A percentile compares a stretch with the other conserved stretches of the same genome.
phyloP scores from a whole-genome alignment of 2,113 vertebrate species.

The Oryzias melastigma region DNA sequence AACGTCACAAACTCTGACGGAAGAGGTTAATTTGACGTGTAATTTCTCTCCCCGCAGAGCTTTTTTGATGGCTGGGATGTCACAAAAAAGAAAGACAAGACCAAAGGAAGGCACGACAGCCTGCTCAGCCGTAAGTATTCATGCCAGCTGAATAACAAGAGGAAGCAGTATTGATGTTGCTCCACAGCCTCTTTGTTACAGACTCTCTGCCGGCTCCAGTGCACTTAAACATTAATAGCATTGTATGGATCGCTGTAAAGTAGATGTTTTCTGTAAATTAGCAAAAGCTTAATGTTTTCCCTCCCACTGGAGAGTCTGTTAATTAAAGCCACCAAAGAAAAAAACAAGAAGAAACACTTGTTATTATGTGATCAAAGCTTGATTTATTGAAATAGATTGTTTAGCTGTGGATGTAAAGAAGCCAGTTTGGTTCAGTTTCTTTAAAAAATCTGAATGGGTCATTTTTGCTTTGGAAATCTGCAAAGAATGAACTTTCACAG shows the following conservation, averaged over 20 bases:
- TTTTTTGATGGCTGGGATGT: slow-evolving; percentile 96
- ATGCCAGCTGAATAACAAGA: not conserved
- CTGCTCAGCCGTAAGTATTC: slow-evolving; percentile 72
- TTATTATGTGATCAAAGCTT: not conserved
- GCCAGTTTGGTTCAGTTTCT: no score
- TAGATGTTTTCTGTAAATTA: not conserved
- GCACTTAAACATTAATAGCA: slow-evolving; percentile 12
- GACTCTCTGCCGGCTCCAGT: not conserved
- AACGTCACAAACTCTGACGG: not conserved
- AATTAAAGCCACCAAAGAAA: not conserved
- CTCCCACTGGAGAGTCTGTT: slow-evolving; percentile 4
- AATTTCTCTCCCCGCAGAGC: slow-evolving; percentile 76
- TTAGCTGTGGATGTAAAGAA: not conserved
- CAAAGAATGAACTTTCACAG: not conserved
- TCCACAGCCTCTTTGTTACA: slow-evolving; percentile 2
- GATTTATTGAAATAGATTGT: slow-evolving; percentile 23
- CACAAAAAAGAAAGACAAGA: slow-evolving; percentile 93
- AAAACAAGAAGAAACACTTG: not conserved
- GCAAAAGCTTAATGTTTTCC: slow-evolving; percentile 10
- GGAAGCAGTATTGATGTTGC: not conserved
- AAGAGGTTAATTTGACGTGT: not conserved
- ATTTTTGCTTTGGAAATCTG: not conserved
- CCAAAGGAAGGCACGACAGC: slow-evolving; percentile 82
- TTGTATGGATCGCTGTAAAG: slow-evolving; percentile 6
- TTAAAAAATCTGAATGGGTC: no score